These are phyloP conservation scores for Lates calcarifer DNA, from an alignment of 2,113 vertebrate genomes.

Conservation along the genomic window DNA sequence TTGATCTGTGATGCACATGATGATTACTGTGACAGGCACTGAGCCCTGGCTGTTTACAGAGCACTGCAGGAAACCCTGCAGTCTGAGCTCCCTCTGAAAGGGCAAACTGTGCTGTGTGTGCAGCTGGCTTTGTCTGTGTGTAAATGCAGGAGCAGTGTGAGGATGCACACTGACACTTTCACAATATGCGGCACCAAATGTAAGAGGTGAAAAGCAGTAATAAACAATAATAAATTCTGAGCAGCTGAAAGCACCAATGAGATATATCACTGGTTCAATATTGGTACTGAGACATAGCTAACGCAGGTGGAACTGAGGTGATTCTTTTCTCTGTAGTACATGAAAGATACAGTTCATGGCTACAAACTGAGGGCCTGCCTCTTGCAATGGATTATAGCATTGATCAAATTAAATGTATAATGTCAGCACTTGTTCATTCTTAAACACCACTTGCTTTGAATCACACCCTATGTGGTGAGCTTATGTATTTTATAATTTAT, in stretches of 20 bases:
- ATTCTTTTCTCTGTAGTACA: conserved; percentile 1
- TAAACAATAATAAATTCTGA: conserved; percentile 12
- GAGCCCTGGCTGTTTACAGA: conserved; percentile 15
- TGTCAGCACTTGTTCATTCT: background rate
- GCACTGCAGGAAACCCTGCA: conserved; percentile 19
- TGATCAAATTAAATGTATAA: conserved; percentile 18
- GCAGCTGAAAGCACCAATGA: conserved; percentile 5
- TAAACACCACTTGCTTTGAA: background rate
- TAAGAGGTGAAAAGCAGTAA: conserved; percentile 22
- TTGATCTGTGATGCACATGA: background rate
- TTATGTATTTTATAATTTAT: background rate
- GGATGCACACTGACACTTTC: conserved; percentile 12
- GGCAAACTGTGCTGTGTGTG: conserved; percentile 24
- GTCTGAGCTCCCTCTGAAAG: conserved; percentile 32
- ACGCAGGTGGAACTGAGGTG: background rate
- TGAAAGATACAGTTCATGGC: background rate
- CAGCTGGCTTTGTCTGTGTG: conserved; percentile 12
- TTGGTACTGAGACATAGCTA: conserved; percentile 21
- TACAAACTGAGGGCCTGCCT: background rate
- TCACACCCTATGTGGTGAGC: conserved; percentile 6
- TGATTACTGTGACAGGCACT: conserved; percentile 2
- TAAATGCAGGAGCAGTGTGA: background rate
- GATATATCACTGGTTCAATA: conserved; percentile 1
- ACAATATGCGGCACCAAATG: background rate
- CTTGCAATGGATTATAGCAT: background rate